These are phyloP conservation scores for Drosophila flavopinicola DNA, from an alignment of 2,888 invertebrate genomes.

Conservation along the genomic window DNA sequence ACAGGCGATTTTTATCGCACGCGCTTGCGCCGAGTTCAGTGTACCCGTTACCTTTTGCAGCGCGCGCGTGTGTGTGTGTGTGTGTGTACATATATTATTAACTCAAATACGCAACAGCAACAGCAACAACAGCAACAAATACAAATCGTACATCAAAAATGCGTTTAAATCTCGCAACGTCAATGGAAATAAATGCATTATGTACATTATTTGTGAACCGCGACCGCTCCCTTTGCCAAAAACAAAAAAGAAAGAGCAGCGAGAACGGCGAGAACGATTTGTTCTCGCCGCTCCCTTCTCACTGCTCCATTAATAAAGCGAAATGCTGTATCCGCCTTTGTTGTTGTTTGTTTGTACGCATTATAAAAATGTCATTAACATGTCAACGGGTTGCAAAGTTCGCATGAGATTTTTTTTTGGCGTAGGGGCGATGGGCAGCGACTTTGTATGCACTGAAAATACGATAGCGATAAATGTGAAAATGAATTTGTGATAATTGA, in stretches of 20 bases:
- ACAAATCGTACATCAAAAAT: conserved; percentile 74
- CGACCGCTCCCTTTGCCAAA: conserved; percentile 72
- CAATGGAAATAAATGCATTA: conserved; percentile 73
- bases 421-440: conserved; percentile 2
- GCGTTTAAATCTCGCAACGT: conserved; percentile 73
- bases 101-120: conserved; percentile 55
- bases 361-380: conserved; percentile 80
- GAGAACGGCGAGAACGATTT: conserved; percentile 51
- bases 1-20: conserved; percentile 37
- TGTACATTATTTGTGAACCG: conserved; percentile 44
- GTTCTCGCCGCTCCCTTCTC: conserved; percentile 53
- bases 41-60: conserved; percentile 72
- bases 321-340: conserved; percentile 76
- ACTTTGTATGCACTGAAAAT: conserved; percentile 27
- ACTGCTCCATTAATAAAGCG: conserved; percentile 68
- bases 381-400: conserved; percentile 72
- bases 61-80: conserved; percentile 11
- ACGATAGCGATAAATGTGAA: conserved; percentile 17
- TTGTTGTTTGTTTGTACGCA: conserved; percentile 52
- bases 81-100: conserved; percentile 40
- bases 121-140: conserved; percentile 52
- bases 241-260: conserved; percentile 28
- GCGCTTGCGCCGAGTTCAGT: conserved; percentile 59
- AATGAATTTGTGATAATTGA: conserved; percentile 15
- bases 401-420: conserved; percentile 34